phyloP scores from a whole-genome alignment of 2,797 vertebrate genomes.

The Sebastes diploproa region DNA sequence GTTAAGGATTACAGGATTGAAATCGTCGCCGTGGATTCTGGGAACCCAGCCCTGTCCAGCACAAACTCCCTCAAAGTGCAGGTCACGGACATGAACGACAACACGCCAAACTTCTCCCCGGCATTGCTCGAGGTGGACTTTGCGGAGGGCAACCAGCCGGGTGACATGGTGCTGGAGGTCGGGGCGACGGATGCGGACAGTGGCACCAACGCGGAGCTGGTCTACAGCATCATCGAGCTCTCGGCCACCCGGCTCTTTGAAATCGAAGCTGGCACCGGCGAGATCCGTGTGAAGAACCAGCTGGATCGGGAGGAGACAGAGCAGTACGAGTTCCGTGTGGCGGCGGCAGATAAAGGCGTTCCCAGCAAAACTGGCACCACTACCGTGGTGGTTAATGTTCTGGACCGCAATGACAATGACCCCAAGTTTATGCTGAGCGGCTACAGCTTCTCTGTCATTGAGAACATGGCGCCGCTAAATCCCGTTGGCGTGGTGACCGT shows the following conservation, averaged over 20 bases:
- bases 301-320: conserved; percentile 92
- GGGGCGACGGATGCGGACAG: conserved; percentile 92
- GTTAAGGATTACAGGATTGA: conserved; percentile 94
- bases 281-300: conserved; percentile 89
- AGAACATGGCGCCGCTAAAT: conserved; percentile 94
- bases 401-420: conserved; percentile 98
- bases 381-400: conserved; percentile 89
- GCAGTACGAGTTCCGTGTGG: conserved; percentile 90
- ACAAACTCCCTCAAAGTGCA: conserved; percentile 96
- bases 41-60: conserved; percentile 96
- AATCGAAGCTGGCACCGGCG: conserved; percentile 88
- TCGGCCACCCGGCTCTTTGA: conserved; percentile 87
- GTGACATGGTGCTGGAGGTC: conserved; percentile 89
- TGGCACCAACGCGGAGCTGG: conserved; percentile 91
- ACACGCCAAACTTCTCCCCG: conserved; percentile 90
- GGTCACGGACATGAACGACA: conserved; percentile 96
- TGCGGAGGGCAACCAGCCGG: conserved; percentile 90
- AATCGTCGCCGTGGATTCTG: conserved; percentile 96
- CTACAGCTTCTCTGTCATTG: conserved; percentile 97
- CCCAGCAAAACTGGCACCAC: conserved; percentile 94
- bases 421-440: conserved; percentile 96
- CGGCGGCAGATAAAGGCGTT: conserved; percentile 92
- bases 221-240: conserved; percentile 88
- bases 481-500: conserved; percentile 97
- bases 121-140: conserved; percentile 89